These are phyloP conservation scores for Sphinx pinastri DNA, from an alignment of 2,888 invertebrate species.

Conservation along the genomic window DNA sequence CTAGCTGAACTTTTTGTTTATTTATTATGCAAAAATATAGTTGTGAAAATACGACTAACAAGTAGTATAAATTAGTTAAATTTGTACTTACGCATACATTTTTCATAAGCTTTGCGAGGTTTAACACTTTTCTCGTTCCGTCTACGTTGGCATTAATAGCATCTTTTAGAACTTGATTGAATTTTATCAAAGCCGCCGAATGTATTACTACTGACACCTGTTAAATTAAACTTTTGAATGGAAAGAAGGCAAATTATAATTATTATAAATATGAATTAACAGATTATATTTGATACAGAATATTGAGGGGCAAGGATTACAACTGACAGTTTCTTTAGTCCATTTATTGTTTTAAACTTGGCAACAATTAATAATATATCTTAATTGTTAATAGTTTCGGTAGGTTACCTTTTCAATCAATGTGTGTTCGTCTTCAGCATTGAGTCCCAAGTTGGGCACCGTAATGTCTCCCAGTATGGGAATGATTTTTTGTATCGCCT, in stretches of 20 bases:
- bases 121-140: neutral
- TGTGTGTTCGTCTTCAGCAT: neutral
- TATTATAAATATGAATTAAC: too few species aligned
- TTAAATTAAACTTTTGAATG: too few species aligned
- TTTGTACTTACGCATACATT: conserved; percentile 8
- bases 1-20: too few species aligned
- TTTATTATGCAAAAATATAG: too few species aligned
- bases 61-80: too few species aligned
- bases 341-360: too few species aligned
- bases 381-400: neutral
- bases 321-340: too few species aligned
- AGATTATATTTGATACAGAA: too few species aligned
- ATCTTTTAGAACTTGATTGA: conserved; percentile 3
- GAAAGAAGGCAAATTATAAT: neutral
- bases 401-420: conserved; percentile 8
- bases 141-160: neutral
- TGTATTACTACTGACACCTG: conserved; percentile 19
- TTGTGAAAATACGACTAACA: too few species aligned
- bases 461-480: conserved; percentile 2
- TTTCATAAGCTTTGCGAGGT: neutral
- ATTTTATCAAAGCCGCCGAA: neutral
- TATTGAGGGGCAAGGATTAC: too few species aligned
- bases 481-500: neutral
- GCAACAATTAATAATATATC: neutral
- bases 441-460: neutral